phyloP scores from a whole-genome alignment of 92 coral and sea anemone genomes.

The Parazoanthus swiftii region DNA sequence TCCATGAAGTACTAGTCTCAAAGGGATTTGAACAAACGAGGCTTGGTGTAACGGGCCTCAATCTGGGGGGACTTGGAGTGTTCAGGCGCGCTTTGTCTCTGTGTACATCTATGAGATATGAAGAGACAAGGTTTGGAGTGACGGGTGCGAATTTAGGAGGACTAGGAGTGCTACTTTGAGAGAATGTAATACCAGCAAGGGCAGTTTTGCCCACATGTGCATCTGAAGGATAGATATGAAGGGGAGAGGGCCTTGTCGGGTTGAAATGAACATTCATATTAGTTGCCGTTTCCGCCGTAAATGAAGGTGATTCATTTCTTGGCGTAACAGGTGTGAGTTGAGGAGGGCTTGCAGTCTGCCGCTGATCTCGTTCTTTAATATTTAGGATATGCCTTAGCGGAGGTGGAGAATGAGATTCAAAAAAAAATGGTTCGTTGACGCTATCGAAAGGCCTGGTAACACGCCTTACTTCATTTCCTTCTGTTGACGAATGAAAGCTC shows the following conservation, averaged over 20 bases:
- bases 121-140: neutral
- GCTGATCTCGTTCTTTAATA: neutral
- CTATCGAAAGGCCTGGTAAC: neutral
- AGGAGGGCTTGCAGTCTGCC: constrained; percentile 24
- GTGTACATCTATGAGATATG: neutral
- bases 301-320: constrained; percentile 8
- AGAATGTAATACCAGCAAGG: neutral
- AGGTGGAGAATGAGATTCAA: constrained; percentile 14
- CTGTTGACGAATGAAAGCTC: neutral
- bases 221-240: neutral
- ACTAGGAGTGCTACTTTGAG: constrained; percentile 16
- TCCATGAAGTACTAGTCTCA: constrained; percentile 15
- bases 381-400: constrained; percentile 28
- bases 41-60: constrained; percentile 6
- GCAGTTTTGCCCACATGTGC: neutral
- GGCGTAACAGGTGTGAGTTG: constrained; percentile 30
- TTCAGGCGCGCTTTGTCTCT: neutral
- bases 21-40: constrained; percentile 2
- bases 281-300: neutral
- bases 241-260: neutral
- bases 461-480: neutral
- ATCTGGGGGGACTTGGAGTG: constrained; percentile 30
- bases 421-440: neutral
- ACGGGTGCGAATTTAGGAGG: constrained; percentile 19
- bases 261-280: neutral